Conservation (phyloP, 2,113 vertebrate species). For the Semicossyphus pulcher region DNA sequence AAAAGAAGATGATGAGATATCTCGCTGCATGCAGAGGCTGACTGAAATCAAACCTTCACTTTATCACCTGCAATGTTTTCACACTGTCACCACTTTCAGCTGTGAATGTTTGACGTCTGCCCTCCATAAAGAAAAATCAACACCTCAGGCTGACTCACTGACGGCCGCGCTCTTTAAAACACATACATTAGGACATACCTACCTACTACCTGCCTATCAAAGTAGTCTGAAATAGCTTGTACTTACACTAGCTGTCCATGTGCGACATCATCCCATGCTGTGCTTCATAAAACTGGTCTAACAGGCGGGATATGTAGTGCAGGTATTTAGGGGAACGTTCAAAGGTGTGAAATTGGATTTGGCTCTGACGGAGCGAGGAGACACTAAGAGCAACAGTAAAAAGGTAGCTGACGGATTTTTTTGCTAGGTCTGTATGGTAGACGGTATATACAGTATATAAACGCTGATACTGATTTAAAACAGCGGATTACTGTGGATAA, state of each 20-base stretch:
- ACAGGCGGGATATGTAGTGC: slow-evolving; percentile 54
- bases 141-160: neutral
- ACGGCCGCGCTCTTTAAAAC: neutral
- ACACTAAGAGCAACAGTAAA: slow-evolving; percentile 43
- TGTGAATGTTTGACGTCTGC: slow-evolving; percentile 4
- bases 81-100: slow-evolving; percentile 2
- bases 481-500: slow-evolving; percentile 1
- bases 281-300: slow-evolving; percentile 59
- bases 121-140: slow-evolving; percentile 8
- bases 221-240: slow-evolving; percentile 28
- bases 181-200: neutral
- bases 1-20: neutral
- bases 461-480: slow-evolving; percentile 19
- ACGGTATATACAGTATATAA: neutral
- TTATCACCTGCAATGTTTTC: neutral
- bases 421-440: slow-evolving; percentile 6
- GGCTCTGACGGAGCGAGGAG: slow-evolving; percentile 40
- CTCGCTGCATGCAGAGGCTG: neutral
- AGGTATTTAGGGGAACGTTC: slow-evolving; percentile 69
- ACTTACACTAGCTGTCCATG: slow-evolving; percentile 23
- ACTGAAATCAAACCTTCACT: slow-evolving; percentile 5
- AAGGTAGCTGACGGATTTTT: slow-evolving; percentile 9
- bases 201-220: slow-evolving; percentile 1
- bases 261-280: slow-evolving; percentile 37
- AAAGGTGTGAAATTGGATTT: slow-evolving; percentile 80